These are phyloP conservation scores for Dasypus novemcinctus DNA, from an alignment of 2,113 vertebrate species.

Conservation along the genomic window DNA sequence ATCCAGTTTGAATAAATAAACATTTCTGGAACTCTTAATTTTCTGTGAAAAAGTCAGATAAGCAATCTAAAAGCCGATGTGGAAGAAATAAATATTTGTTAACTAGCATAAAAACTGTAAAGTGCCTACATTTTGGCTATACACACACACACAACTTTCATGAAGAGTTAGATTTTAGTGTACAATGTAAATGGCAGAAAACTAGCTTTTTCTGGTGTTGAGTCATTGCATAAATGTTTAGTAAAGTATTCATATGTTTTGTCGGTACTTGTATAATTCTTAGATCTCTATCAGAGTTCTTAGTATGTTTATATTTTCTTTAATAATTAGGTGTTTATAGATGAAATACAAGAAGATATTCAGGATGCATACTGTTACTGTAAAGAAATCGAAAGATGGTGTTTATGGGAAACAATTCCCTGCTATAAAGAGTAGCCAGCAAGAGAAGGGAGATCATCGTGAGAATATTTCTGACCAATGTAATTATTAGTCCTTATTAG, in stretches of 20 bases:
- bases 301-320: not conserved
- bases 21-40: not conserved
- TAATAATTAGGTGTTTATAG: not conserved
- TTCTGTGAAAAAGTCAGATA: not conserved
- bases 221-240: not conserved
- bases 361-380: not conserved
- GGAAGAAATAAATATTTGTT: not conserved
- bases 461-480: conserved; percentile 18
- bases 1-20: not conserved
- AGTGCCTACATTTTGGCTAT: not conserved
- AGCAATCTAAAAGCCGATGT: not conserved
- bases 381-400: not conserved
- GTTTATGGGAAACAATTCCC: not conserved
- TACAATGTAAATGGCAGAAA: not conserved
- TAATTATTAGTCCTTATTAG: not conserved
- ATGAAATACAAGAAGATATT: not conserved
- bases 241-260: not conserved
- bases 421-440: not conserved
- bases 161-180: conserved; percentile 15
- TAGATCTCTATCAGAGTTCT: not conserved
- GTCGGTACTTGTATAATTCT: not conserved
- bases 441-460: not conserved
- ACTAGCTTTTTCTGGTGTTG: not conserved
- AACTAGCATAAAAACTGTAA: not conserved
- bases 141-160: not conserved